Conservation (phyloP, 2,797 vertebrate species). For the Cetoscarus ocellatus region DNA sequence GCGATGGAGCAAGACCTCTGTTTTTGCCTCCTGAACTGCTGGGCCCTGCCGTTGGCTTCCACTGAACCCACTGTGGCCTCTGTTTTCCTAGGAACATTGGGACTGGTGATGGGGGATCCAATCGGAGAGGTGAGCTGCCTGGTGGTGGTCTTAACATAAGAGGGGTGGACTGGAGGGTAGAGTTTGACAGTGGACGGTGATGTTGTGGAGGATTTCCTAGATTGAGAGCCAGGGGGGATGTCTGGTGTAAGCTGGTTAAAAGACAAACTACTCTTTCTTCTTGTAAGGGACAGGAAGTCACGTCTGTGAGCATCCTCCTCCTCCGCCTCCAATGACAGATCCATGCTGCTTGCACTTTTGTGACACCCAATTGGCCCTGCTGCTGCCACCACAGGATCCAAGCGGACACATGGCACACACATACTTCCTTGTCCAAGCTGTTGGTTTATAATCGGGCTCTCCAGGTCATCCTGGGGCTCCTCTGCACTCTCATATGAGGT, state of each 20-base stretch:
- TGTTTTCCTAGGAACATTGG: conserved; percentile 81
- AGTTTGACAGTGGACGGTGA: conserved; percentile 83
- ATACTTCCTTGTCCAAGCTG: conserved; percentile 15
- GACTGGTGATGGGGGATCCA: conserved; percentile 89
- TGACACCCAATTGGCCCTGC: conserved; percentile 47
- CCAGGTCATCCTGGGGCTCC: conserved; percentile 76
- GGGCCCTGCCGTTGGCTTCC: conserved; percentile 51
- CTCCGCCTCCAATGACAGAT: conserved; percentile 63
- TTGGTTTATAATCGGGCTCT: conserved; percentile 41
- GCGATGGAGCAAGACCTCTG: conserved; percentile 87
- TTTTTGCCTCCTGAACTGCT: conserved; percentile 75
- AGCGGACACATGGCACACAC: conserved; percentile 38
- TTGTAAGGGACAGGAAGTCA: conserved; percentile 66
- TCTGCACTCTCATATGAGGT: conserved; percentile 82
- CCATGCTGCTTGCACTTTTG: conserved; percentile 78
- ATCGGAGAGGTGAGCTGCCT: conserved; percentile 92
- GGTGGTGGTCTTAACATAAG: conserved; percentile 96
- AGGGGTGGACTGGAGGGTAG: conserved; percentile 90
- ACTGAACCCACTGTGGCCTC: conserved; percentile 49
- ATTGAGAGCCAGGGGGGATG: conserved; percentile 64
- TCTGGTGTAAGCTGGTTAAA: conserved; percentile 74
- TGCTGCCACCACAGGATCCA: conserved; percentile 36
- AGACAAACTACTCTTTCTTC: conserved; percentile 77
- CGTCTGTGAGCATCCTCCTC: conserved; percentile 50
- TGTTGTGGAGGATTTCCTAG: conserved; percentile 59